Conservation (phyloP, 1,140 invertebrate species). For the Zaprionus inermis region DNA sequence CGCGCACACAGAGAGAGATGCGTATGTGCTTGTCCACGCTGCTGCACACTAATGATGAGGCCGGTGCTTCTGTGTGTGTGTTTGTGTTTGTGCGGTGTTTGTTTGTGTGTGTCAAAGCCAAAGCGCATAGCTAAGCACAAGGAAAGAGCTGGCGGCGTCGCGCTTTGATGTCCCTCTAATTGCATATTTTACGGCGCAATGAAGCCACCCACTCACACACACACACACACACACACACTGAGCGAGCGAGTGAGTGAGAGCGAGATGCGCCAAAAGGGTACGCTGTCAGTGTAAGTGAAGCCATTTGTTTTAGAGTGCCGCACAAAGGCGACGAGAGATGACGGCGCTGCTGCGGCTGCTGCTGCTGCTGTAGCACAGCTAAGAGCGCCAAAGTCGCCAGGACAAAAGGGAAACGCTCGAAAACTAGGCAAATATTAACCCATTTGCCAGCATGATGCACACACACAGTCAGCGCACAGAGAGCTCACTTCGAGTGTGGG, state of each 20-base stretch:
- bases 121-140: slow-evolving; percentile 68
- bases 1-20: background rate
- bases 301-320: slow-evolving; percentile 60
- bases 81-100: slow-evolving; percentile 24
- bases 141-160: slow-evolving; percentile 29
- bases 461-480: background rate
- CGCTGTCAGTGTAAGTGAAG: slow-evolving; percentile 66
- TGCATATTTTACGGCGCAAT: slow-evolving; percentile 80
- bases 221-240: slow-evolving; percentile 16
- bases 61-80: slow-evolving; percentile 37
- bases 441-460: slow-evolving; percentile 45
- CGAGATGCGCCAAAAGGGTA: slow-evolving; percentile 47
- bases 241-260: background rate
- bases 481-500: background rate
- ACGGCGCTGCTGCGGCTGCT: slow-evolving; percentile 44
- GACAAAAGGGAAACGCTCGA: slow-evolving; percentile 71
- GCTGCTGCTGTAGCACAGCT: slow-evolving; percentile 53
- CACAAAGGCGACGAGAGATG: slow-evolving; percentile 19
- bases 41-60: slow-evolving; percentile 70
- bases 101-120: slow-evolving; percentile 61
- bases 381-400: slow-evolving; percentile 47
- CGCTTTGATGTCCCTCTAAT: slow-evolving; percentile 81
- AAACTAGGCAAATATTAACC: slow-evolving; percentile 82
- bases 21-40: slow-evolving; percentile 18
- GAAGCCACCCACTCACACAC: slow-evolving; percentile 39